Conservation (phyloP, 2,113 vertebrate species). For the Limanda limanda region DNA sequence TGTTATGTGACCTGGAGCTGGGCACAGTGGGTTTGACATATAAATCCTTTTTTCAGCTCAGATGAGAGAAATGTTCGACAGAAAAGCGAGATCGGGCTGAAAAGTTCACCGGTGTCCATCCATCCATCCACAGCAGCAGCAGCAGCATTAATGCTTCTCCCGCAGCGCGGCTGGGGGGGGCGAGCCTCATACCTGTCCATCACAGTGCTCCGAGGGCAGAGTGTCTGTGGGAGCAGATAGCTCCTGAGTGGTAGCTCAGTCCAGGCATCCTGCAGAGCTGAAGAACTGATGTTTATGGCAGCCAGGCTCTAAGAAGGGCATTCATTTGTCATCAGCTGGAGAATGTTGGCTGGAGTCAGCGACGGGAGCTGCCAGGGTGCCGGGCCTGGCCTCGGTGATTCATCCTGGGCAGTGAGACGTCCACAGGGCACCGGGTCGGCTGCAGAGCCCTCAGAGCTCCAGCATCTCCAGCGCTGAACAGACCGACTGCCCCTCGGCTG, state of each 20-base stretch:
- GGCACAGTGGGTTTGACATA: neutral
- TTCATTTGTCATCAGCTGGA: slow-evolving; percentile 63
- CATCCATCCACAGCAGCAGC: slow-evolving; percentile 20
- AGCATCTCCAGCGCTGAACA: slow-evolving; percentile 16
- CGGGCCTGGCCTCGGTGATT: slow-evolving; percentile 50
- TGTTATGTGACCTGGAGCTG: neutral
- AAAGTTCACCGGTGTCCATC: slow-evolving; percentile 26
- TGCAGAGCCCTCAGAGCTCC: slow-evolving; percentile 32
- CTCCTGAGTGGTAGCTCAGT: slow-evolving; percentile 63
- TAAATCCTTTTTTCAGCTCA: slow-evolving; percentile 6
- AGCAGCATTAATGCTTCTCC: slow-evolving; percentile 42
- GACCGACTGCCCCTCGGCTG: slow-evolving; percentile 28
- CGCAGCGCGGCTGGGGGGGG: slow-evolving; percentile 28
- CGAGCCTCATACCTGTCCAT: slow-evolving; percentile 50
- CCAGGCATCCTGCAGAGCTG: slow-evolving; percentile 40
- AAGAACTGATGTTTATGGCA: slow-evolving; percentile 68
- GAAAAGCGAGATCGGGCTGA: slow-evolving; percentile 29
- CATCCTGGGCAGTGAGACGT: slow-evolving; percentile 46
- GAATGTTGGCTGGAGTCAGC: slow-evolving; percentile 53
- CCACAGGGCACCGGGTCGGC: slow-evolving; percentile 33
- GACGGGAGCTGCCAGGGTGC: slow-evolving; percentile 13
- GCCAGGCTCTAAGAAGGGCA: slow-evolving; percentile 54
- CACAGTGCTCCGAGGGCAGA: slow-evolving; percentile 37
- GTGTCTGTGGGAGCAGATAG: slow-evolving; percentile 50
- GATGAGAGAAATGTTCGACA: slow-evolving; percentile 6